Evolutionary conservation across 2,113 vertebrate species (phyloP).

Genomic region (Siniperca knerii): DNA sequence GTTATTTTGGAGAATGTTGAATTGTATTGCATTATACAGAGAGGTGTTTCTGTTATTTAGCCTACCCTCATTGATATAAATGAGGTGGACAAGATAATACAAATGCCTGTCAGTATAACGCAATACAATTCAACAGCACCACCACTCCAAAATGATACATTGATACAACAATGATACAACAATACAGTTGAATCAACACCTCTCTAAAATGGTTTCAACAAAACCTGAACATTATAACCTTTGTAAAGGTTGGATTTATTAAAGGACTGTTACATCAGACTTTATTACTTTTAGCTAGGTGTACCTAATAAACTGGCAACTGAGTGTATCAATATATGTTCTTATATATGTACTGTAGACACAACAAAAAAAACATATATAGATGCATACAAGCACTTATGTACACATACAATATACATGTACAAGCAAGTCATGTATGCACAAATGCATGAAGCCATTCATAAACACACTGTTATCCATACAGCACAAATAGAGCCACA

Average conservation of each 20-base stretch:
- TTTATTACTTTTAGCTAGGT: not conserved
- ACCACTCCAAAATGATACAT: not conserved
- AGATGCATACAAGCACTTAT: slow-evolving; percentile 10
- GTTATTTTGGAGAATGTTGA: not conserved
- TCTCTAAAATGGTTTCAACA: not conserved
- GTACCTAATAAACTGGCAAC: not conserved
- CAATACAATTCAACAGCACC: not conserved
- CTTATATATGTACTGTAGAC: not conserved
- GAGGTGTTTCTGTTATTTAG: not conserved
- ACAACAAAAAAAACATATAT: not conserved
- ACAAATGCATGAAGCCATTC: slow-evolving; percentile 18
- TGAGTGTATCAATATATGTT: not conserved
- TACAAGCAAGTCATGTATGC: slow-evolving; percentile 7
- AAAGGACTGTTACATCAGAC: not conserved
- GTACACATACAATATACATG: not conserved
- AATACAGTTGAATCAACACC: not conserved
- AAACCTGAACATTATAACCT: not conserved
- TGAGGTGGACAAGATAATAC: not conserved
- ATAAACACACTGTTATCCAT: slow-evolving; percentile 27
- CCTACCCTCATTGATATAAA: not conserved
- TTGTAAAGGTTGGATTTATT: not conserved
- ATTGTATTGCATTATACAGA: not conserved
- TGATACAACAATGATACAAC: no score
- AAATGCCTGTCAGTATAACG: not conserved
- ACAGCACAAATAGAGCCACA: slow-evolving; percentile 22